These are phyloP conservation scores for Steromphala cineraria DNA, from an alignment of 2,888 invertebrate genomes.

Conservation along the genomic window DNA sequence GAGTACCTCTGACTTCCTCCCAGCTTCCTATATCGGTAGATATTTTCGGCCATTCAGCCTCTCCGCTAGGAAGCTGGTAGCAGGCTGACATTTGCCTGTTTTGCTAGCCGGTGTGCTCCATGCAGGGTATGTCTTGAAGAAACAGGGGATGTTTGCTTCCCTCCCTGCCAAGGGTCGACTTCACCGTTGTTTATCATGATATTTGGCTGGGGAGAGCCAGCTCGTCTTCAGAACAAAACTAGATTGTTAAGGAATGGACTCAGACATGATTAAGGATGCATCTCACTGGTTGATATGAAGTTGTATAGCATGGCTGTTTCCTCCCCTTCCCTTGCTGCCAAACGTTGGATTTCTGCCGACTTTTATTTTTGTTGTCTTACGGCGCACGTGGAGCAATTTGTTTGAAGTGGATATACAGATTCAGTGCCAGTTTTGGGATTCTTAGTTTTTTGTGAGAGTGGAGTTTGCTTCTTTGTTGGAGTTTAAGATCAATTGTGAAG, in stretches of 20 bases:
- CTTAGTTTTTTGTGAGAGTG: too few species aligned
- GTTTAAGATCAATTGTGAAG: too few species aligned
- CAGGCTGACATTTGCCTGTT: conserved; percentile 10
- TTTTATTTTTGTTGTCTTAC: neutral
- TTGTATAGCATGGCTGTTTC: neutral
- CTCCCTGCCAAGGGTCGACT: neutral
- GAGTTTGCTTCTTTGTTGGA: too few species aligned
- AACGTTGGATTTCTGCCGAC: neutral
- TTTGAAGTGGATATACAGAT: too few species aligned
- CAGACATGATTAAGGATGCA: neutral
- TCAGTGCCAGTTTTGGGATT: too few species aligned
- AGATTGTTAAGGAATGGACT: neutral
- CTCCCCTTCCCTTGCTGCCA: neutral
- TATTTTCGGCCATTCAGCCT: conserved; percentile 4
- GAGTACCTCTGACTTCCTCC: neutral
- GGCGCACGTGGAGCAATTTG: too few species aligned
- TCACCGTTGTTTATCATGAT: neutral
- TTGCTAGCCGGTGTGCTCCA: conserved; percentile 11
- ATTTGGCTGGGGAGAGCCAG: neutral
- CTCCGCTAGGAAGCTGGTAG: neutral
- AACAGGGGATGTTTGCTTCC: neutral
- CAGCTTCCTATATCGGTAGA: neutral
- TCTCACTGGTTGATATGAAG: neutral
- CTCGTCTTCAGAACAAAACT: neutral
- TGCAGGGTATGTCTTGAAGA: conserved; percentile 8